Evolutionary conservation across 2,113 vertebrate genomes (phyloP), one percentile per base, ranked within the genome.

Genomic region (Sylvia atricapilla): DNA sequence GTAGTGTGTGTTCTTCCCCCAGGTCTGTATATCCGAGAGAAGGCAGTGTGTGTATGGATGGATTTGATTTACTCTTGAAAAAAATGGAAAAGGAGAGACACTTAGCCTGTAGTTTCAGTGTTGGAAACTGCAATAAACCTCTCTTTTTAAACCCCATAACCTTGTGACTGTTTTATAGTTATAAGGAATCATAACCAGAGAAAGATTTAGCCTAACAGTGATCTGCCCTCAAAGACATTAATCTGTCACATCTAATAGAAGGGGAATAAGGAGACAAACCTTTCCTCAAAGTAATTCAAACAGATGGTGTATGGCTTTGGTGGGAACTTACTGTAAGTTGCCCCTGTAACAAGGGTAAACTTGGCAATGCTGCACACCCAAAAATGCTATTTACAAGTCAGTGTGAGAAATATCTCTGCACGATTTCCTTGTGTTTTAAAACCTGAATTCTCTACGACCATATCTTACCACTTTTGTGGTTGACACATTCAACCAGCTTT

Each of bases 121-220:
- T 7, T 96, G 75, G 91, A 95, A 96, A 91, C 52, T 24, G 86
- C 67, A 92, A 93, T 96, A 96, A 97, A 92, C 88, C 78, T 95
- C 91, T 88, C 79, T 94, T 95, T 92, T 84, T 96, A 93, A 93
- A 93, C 11, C 44, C 41, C 46, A 78, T 86, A 93, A 95, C 92
- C 78, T 84, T 82, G 64, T 91, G 90, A 94, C 94, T 96, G 89
- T 93, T 96, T 97, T 95, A 97, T 77, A 94, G 91, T 88, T 94
- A 93, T 91, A 94, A 75, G 84, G 84, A 94, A 95, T 89, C 86
- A 95, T 94, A 96, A 96, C 90, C 93, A 94, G 85, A 53, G 69
- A 96, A 90, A 90, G 78, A 87, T 82, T 93, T 88, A 92, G 78
- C 44, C 87, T 92, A 96, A 93, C 86, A 92, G 72, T 93, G 78